A percentile compares a stretch with the other conserved stretches of the same genome.
Conservation (phyloP, 2,888 invertebrate genomes). For the Ormia ochracea region DNA sequence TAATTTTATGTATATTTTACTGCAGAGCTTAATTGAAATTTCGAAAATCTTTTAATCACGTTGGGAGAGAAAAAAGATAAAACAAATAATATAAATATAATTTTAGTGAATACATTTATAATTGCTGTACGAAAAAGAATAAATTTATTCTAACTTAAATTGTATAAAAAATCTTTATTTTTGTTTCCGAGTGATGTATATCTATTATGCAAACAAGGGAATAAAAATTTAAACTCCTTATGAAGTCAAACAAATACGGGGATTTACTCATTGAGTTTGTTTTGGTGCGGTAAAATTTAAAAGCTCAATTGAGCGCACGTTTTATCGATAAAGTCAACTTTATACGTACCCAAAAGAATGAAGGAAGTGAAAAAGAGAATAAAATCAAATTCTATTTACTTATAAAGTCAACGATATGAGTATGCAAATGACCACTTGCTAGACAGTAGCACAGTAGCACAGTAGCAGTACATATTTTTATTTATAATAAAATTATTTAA, state of each 20-base stretch:
- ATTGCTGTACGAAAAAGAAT: conserved; percentile 8
- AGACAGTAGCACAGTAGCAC: too few species aligned
- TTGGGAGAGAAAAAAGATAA: too few species aligned
- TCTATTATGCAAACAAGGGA: background rate
- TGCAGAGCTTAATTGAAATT: too few species aligned
- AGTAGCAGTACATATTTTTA: too few species aligned
- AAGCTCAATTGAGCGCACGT: conserved; percentile 62
- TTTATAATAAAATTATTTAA: too few species aligned
- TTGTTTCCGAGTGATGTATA: background rate
- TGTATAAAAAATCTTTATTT: conserved; percentile 3
- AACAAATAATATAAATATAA: too few species aligned
- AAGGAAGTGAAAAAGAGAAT: background rate
- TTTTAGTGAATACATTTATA: too few species aligned
- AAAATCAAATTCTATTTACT: conserved; percentile 54
- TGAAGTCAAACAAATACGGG: conserved; percentile 58
- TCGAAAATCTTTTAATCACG: too few species aligned
- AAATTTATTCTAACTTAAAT: background rate
- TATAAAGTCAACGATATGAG: conserved; percentile 13
- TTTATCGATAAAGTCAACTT: conserved; percentile 59
- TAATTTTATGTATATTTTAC: too few species aligned
- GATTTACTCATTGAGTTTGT: conserved; percentile 53
- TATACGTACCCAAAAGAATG: conserved; percentile 33
- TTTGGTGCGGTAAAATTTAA: conserved; percentile 47
- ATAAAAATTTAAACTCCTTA: conserved; percentile 30
- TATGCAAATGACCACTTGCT: conserved; percentile 27